Evolutionary conservation across 1,140 invertebrate genomes (phyloP).

Genomic region (Anagrus nilaparvatae): DNA sequence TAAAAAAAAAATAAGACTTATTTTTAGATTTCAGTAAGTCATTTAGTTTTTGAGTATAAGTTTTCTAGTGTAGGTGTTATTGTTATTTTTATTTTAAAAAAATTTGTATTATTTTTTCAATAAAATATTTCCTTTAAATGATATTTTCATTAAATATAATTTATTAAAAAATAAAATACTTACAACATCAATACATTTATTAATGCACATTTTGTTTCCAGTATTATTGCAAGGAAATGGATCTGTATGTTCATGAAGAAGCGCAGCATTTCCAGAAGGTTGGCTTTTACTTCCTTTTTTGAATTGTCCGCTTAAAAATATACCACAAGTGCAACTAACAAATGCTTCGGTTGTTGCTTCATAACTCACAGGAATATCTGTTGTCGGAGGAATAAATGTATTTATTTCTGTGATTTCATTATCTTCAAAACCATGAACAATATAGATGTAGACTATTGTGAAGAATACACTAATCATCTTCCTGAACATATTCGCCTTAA

Average conservation of each 20-base stretch:
- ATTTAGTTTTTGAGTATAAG: no score
- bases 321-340: slow-evolving; percentile 51
- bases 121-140: no score
- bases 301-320: slow-evolving; percentile 57
- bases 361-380: slow-evolving; percentile 1
- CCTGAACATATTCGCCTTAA: no score
- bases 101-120: no score
- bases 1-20: no score
- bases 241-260: slow-evolving; percentile 55
- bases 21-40: no score
- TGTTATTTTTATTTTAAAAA: no score
- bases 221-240: slow-evolving; percentile 50
- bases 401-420: slow-evolving; percentile 13
- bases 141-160: no score
- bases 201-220: slow-evolving; percentile 62
- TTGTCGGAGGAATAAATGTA: slow-evolving; percentile 3
- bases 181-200: slow-evolving; percentile 65
- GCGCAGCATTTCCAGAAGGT: slow-evolving; percentile 50
- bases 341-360: slow-evolving; percentile 23
- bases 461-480: no score
- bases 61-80: no score
- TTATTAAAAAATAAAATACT: slow-evolving; percentile 32
- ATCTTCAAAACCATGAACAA: slow-evolving; percentile 17
- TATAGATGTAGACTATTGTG: no score
- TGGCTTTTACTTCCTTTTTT: slow-evolving; percentile 42